Conservation (phyloP, 2,797 vertebrate genomes). For the Coregonus suidteri region DNA sequence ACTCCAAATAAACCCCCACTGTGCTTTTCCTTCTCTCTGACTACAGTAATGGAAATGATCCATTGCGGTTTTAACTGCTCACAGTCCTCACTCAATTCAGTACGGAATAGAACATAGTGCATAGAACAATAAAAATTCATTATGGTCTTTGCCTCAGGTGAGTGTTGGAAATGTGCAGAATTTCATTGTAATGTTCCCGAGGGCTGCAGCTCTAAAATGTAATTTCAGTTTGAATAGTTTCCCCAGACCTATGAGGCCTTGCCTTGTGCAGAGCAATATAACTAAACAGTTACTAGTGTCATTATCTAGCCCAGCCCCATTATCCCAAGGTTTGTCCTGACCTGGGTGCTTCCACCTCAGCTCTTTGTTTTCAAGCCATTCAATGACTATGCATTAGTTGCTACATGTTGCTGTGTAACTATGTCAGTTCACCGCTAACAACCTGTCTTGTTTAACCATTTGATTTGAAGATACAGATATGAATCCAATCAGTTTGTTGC, state of each 20-base stretch:
- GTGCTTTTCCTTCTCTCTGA: constrained; percentile 38
- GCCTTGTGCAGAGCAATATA: constrained; percentile 23
- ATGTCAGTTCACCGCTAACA: neutral
- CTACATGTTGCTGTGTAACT: neutral
- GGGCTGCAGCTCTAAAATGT: constrained; percentile 47
- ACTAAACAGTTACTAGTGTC: constrained; percentile 28
- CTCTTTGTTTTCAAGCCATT: neutral
- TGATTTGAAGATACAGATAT: neutral
- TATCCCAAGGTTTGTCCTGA: constrained; percentile 24
- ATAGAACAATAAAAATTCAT: constrained; percentile 62
- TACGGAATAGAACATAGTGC: constrained; percentile 38
- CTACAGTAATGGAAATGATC: constrained; percentile 54
- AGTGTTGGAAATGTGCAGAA: constrained; percentile 50
- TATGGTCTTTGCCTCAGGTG: constrained; percentile 50
- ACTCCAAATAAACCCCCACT: constrained; percentile 1
- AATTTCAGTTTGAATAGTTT: constrained; percentile 63
- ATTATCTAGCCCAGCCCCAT: constrained; percentile 19
- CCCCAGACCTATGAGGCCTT: constrained; percentile 36
- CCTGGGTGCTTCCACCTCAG: constrained; percentile 1
- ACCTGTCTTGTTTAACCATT: neutral
- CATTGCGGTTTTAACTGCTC: constrained; percentile 60
- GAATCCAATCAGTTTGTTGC: neutral
- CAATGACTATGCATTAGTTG: too few relatives aligned
- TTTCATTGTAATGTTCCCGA: constrained; percentile 49
- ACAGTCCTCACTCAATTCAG: constrained; percentile 43